Percentiles rank a stretch among this genome's conserved stretches.
These are phyloP conservation scores for Toxonevra muliebris DNA, from an alignment of 2,888 invertebrate genomes.

Conservation along the genomic window DNA sequence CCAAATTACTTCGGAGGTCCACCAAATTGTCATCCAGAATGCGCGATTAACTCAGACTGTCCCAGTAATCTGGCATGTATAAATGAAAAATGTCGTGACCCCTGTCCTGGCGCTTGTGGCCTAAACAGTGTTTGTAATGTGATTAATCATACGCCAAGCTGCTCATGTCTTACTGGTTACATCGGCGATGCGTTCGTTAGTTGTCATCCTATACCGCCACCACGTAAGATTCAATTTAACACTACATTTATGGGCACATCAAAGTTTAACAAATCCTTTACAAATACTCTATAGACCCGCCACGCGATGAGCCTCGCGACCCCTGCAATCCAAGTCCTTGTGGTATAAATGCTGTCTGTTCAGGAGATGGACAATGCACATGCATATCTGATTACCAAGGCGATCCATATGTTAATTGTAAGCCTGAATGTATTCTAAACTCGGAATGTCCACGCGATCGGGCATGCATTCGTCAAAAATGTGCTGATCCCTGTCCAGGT, in stretches of 20 bases:
- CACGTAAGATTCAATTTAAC: slow-evolving; percentile 35
- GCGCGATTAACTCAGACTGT: slow-evolving; percentile 79
- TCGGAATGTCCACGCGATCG: slow-evolving; percentile 73
- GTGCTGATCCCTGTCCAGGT: slow-evolving; percentile 75
- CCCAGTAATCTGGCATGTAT: slow-evolving; percentile 79
- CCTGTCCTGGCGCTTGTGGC: slow-evolving; percentile 84
- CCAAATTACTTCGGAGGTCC: slow-evolving; percentile 76
- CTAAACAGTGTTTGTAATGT: slow-evolving; percentile 72
- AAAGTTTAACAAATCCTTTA: slow-evolving; percentile 18
- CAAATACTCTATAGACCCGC: slow-evolving; percentile 43
- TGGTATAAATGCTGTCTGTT: slow-evolving; percentile 79
- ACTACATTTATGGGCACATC: slow-evolving; percentile 45
- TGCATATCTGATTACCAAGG: slow-evolving; percentile 78
- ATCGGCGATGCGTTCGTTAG: slow-evolving; percentile 78
- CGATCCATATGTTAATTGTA: slow-evolving; percentile 74
- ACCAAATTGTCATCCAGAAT: slow-evolving; percentile 76
- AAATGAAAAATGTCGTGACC: slow-evolving; percentile 78
- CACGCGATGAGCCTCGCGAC: slow-evolving; percentile 62
- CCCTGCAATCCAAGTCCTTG: slow-evolving; percentile 80
- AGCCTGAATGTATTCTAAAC: slow-evolving; percentile 77
- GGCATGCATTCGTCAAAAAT: slow-evolving; percentile 76
- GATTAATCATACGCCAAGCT: slow-evolving; percentile 78
- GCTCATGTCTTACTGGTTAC: slow-evolving; percentile 76
- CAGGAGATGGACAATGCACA: slow-evolving; percentile 70
- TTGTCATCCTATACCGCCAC: slow-evolving; percentile 61